Evolutionary conservation across 2,113 vertebrate genomes (phyloP), one percentile per base, ranked within the genome.

Genomic region (Larimichthys crocea): DNA sequence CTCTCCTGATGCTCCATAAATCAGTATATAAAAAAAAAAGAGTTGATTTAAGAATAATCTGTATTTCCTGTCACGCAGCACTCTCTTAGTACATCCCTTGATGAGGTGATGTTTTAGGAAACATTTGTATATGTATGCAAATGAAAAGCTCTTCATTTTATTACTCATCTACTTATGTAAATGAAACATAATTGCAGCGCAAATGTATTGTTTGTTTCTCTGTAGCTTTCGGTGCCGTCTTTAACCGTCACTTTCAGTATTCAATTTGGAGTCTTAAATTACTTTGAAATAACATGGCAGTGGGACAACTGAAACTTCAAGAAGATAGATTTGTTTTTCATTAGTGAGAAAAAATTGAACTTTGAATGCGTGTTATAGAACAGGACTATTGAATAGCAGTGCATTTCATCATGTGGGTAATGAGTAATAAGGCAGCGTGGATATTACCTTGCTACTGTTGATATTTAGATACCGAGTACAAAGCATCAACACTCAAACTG

Each of bases 111-210:
- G 50, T 42, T 73, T 72, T 49, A 40, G n/a, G 44, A 76, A 52
- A 61, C 24, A 63, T 66, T 76, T 74, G 22, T 70, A 19, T 40
- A 42, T 49, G 50, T 46, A 82, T 86, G 69, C 70, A 78, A 84
- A 82, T 71, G 31, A 68, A 40, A 69, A 61, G 72, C 46, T 57
- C 52, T 60, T 83, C 22, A 68, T 62, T 83, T 61, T 65, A 44
- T 60, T 53, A 31, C 22, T 55, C 48, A 29, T 75, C 65, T 61
- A 46, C 64, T 77, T 77, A 29, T 78, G 66, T 63, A 55, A 89
- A 69, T 85, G 20, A 24, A 19, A 29, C 29, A 52, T 81, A 79
- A 84, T 79, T 74, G 52, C 57, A 12, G 24, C 3, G 9, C 48
- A 83, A 52, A 59, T 55, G 15, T 8, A 20, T 50, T 63, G 48